Base-by-base conservation (phyloP, 2,888 invertebrate species). In the Ethmia dodecea region DNA sequence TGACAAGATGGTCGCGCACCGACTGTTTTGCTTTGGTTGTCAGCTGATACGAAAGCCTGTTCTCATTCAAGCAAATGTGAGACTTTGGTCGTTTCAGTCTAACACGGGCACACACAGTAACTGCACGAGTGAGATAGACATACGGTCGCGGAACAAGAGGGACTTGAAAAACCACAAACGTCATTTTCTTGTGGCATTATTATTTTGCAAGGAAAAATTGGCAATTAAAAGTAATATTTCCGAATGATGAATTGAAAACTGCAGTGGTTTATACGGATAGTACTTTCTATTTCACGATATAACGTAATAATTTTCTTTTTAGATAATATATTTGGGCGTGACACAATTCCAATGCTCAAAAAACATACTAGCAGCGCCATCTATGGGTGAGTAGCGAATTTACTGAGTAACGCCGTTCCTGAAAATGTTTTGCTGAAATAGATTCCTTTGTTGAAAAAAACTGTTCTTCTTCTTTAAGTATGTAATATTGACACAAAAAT, bases 21-120 rank as follows among this genome's bases (percentile, higher is more conserved):
- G 84, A 86, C 86, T 87, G 87, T 87, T 87, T 86, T 87, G 87
- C 86, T 87, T 87, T 87, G 87, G 74, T 83, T 86, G 87, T 87
- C 87, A 87, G 87, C 87, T 87, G 87, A 87, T 87, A 87, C 79
- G 77, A 78, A 72, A 68, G 52, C 61, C 72, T 70, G 76, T 70
- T 77, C 55, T 61, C 60, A 51, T 77, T 65, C 55, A 66, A 70
- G 63, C 66, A 63, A 50, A 70, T 57, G 42, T 41, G 44, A 45
- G 37, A 44, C 32, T 48, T 47, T 18, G 22, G 37, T 35, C 46
- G 0, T 66, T 68, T 72, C 73, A 35, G 48, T 79, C 54, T 51
- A 40, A 38, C 59, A 16, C 45, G 29, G 0, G 3, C 11, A 8
- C 14, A 8, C 1, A 1, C 2, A 2, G 26, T 28, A 48, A 15